These are phyloP conservation scores for Hybos culiciformis DNA, from an alignment of 2,888 invertebrate genomes.

Conservation along the genomic window DNA sequence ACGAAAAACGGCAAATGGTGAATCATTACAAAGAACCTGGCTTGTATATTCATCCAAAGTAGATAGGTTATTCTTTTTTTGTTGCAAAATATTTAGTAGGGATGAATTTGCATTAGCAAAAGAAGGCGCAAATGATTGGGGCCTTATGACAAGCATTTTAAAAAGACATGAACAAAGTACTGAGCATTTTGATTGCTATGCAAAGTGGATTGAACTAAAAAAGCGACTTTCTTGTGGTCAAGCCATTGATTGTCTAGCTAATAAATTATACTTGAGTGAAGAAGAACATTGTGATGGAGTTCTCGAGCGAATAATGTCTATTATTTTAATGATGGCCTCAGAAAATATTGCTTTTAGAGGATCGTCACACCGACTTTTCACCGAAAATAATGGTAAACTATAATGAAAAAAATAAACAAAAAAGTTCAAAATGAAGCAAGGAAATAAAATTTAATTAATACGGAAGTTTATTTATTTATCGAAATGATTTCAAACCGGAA, in stretches of 20 bases:
- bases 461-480: not conserved
- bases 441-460: too few relatives aligned
- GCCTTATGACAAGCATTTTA: not conserved
- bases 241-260: slow-evolving; percentile 2
- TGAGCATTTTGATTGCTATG: not conserved
- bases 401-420: too few relatives aligned
- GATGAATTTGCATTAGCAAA: not conserved
- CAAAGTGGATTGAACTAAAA: not conserved
- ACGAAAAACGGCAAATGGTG: not conserved
- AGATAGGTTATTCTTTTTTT: not conserved
- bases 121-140: not conserved
- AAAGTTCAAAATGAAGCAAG: too few relatives aligned
- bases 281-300: not conserved
- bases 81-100: not conserved
- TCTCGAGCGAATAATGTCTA: not conserved
- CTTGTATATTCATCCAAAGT: not conserved
- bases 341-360: not conserved
- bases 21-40: not conserved
- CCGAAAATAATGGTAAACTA: not conserved
- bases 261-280: not conserved
- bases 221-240: slow-evolving; percentile 1
- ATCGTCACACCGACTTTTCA: not conserved
- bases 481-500: not conserved
- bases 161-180: slow-evolving; percentile 1
- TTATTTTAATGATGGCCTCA: not conserved